Evolutionary conservation across 2,888 invertebrate genomes (phyloP).

Genomic region (Philopedon plagiatum): DNA sequence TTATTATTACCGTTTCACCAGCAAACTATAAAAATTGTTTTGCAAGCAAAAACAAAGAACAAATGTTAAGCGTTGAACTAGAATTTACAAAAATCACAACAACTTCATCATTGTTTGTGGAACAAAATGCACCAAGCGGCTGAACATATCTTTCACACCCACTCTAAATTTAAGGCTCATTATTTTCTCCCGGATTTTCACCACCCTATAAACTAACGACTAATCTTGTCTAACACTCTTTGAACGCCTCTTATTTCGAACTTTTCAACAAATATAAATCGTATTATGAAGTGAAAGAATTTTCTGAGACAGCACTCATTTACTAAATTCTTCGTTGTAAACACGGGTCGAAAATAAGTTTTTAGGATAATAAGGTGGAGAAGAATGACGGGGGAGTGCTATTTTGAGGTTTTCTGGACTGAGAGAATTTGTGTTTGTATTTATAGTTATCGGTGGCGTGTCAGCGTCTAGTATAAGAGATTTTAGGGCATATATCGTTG

Average conservation of each 20-base stretch:
- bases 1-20: no score
- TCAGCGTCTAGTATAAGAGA: no score
- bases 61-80: no score
- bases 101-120: background rate
- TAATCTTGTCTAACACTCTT: conserved; percentile 29
- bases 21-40: no score
- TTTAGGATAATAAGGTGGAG: conserved; percentile 35
- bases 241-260: conserved; percentile 36
- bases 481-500: no score
- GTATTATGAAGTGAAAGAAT: conserved; percentile 45
- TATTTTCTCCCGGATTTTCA: conserved; percentile 26
- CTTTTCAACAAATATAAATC: conserved; percentile 37
- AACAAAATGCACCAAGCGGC: background rate
- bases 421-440: conserved; percentile 23
- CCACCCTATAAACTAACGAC: conserved; percentile 35
- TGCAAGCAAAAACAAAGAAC: no score
- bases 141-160: conserved; percentile 25
- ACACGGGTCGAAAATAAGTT: conserved; percentile 38
- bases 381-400: conserved; percentile 31
- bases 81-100: no score
- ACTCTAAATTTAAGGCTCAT: conserved; percentile 24
- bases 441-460: background rate
- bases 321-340: conserved; percentile 49
- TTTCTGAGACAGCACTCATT: conserved; percentile 48
- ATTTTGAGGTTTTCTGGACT: conserved; percentile 26